Evolutionary conservation across 2,888 invertebrate genomes (phyloP).

Genomic region (Agrotis segetum): DNA sequence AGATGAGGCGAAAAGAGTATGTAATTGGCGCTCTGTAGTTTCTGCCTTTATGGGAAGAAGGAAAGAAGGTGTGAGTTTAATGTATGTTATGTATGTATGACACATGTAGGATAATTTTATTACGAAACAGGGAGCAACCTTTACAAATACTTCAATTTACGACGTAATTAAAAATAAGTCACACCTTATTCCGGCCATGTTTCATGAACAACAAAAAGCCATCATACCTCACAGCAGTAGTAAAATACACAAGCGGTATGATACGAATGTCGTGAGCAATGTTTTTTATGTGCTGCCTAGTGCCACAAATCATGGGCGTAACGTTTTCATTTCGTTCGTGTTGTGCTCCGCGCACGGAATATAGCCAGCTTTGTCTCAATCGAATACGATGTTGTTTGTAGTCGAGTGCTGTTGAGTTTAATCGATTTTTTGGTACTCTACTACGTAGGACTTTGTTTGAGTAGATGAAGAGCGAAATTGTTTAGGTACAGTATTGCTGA

Average conservation of each 20-base stretch:
- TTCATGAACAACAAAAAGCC: conserved; percentile 18
- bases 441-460: background rate
- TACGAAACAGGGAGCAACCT: background rate
- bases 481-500: no score
- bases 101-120: background rate
- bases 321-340: conserved; percentile 62
- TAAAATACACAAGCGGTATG: conserved; percentile 30
- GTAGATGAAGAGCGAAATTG: no score
- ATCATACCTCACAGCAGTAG: conserved; percentile 24
- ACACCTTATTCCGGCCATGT: conserved; percentile 17
- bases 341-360: conserved; percentile 43
- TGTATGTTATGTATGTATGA: no score
- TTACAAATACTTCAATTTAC: conserved; percentile 5
- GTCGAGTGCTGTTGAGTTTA: background rate
- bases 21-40: no score
- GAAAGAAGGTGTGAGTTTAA: no score
- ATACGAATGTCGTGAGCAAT: conserved; percentile 60
- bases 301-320: conserved; percentile 57
- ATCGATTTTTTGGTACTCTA: conserved; percentile 8
- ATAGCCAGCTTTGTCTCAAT: conserved; percentile 19
- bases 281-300: conserved; percentile 40
- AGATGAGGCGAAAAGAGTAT: no score
- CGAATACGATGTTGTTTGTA: conserved; percentile 2
- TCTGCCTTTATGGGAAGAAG: no score
- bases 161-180: conserved; percentile 37